Conservation (phyloP, 2,113 vertebrate species). For the Passer montanus region DNA sequence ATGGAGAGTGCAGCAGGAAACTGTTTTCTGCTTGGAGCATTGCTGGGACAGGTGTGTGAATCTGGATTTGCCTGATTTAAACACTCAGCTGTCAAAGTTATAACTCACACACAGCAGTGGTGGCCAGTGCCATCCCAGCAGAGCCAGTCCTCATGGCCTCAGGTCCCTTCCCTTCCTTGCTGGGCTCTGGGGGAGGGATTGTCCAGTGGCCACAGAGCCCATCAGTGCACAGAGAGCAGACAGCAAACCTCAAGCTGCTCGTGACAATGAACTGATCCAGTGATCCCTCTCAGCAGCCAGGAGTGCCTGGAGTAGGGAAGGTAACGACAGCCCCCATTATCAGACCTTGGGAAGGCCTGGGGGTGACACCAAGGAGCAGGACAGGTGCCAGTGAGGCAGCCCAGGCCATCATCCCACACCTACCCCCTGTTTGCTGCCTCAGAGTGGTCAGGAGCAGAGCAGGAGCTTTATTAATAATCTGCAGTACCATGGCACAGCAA, state of each 20-base stretch:
- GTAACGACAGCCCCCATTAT: too few relatives aligned
- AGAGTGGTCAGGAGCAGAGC: not conserved
- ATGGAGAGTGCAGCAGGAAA: not conserved
- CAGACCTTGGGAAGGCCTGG: not conserved
- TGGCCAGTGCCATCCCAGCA: not conserved
- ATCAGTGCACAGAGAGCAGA: not conserved
- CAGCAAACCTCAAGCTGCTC: not conserved
- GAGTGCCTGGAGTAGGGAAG: not conserved
- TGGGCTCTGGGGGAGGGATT: not conserved
- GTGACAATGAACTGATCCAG: not conserved
- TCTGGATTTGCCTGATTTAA: not conserved
- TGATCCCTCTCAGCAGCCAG: not conserved
- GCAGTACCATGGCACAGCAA: not conserved
- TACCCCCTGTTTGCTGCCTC: not conserved
- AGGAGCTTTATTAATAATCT: not conserved
- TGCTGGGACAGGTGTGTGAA: not conserved
- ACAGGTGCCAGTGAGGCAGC: not conserved
- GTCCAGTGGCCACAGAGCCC: not conserved
- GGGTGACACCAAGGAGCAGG: not conserved
- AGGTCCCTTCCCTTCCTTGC: rapidly evolving
- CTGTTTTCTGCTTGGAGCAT: not conserved
- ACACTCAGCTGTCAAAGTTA: not conserved
- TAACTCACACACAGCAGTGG: not conserved
- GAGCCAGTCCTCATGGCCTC: not conserved
- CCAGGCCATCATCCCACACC: not conserved